phyloP scores from a whole-genome alignment of 2,797 vertebrate species.

The Masticophis lateralis region DNA sequence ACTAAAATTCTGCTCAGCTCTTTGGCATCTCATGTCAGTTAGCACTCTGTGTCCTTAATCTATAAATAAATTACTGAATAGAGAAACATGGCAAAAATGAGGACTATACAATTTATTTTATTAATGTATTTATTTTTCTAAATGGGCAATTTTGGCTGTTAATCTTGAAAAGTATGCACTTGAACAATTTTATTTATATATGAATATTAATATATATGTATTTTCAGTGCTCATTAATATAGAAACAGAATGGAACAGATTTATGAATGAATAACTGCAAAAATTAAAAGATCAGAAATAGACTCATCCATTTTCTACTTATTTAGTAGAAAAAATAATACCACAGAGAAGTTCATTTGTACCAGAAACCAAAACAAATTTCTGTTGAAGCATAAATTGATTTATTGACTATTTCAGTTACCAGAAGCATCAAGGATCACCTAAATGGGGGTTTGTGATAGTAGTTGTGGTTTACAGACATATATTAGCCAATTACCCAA shows the following conservation, averaged over 20 bases:
- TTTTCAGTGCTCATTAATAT: background rate
- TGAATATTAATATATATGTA: background rate
- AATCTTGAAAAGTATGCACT: background rate
- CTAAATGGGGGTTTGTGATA: background rate
- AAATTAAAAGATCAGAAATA: background rate
- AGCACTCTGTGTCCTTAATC: background rate
- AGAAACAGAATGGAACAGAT: background rate
- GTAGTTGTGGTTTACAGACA: too few relatives aligned
- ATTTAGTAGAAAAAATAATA: background rate
- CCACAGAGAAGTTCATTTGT: background rate
- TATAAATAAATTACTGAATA: slow-evolving; percentile 6
- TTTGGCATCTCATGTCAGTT: slow-evolving; percentile 1
- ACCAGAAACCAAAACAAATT: background rate
- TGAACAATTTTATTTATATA: background rate
- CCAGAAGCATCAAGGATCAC: background rate
- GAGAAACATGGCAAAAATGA: background rate
- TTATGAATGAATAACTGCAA: background rate
- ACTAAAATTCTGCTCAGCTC: background rate
- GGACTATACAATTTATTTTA: background rate
- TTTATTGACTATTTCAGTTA: background rate
- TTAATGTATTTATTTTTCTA: background rate
- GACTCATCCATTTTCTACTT: background rate
- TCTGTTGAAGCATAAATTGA: background rate
- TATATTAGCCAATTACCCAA: background rate
- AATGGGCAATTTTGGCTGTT: background rate